phyloP scores from a whole-genome alignment of 2,113 vertebrate genomes.

The Aegypius monachus region DNA sequence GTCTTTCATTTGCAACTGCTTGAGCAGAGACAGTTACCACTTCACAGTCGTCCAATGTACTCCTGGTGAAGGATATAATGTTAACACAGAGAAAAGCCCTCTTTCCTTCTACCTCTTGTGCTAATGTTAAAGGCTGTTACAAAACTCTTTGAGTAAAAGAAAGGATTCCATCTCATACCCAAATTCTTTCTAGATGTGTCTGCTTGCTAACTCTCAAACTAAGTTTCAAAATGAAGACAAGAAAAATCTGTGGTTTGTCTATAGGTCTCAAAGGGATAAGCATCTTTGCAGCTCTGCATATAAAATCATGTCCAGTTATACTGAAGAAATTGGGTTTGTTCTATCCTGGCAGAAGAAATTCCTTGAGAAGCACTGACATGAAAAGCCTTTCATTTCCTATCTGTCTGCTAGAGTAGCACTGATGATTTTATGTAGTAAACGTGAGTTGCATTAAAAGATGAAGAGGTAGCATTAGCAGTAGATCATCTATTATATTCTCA shows the following conservation, averaged over 20 bases:
- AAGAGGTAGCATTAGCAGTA: not conserved
- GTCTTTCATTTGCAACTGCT: not conserved
- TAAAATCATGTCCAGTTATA: not conserved
- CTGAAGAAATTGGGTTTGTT: not conserved
- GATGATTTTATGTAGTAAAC: not conserved
- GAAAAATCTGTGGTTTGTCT: not conserved
- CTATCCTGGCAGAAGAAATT: not conserved
- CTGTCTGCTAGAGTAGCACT: not conserved
- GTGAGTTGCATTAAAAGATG: not conserved
- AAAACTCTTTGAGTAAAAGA: not conserved
- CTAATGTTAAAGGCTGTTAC: not conserved
- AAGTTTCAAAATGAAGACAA: not conserved
- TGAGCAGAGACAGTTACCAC: constrained; percentile 1
- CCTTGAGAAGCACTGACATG: not conserved
- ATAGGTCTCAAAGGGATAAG: not conserved
- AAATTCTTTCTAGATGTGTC: not conserved
- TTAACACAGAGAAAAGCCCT: not conserved
- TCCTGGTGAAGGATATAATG: not conserved
- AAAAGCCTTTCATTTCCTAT: not conserved
- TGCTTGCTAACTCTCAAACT: not conserved
- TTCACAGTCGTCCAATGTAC: not conserved
- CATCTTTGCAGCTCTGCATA: not conserved
- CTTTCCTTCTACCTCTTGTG: not conserved
- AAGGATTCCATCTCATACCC: not conserved
- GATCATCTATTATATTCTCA: not conserved